Evolutionary conservation across 1,140 invertebrate genomes (phyloP).

Genomic region (Alviniconcha marisindica): DNA sequence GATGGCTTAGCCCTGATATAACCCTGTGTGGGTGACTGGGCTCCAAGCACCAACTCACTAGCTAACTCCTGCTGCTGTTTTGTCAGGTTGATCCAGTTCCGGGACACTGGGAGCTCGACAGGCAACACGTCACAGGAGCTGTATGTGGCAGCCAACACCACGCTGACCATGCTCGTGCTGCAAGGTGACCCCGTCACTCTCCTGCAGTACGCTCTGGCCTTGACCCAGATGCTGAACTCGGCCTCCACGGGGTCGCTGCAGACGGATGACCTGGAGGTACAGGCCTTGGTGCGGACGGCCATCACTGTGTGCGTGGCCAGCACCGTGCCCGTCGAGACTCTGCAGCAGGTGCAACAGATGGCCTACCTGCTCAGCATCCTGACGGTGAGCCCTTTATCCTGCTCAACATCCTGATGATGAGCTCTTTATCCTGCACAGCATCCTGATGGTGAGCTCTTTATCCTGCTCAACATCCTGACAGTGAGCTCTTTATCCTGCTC

Average conservation of each 20-base stretch:
- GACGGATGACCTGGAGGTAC: conserved; percentile 20
- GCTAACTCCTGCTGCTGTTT: background rate
- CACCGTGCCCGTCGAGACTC: conserved; percentile 47
- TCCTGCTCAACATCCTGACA: too few species aligned
- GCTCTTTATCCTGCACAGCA: too few species aligned
- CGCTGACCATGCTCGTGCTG: conserved; percentile 51
- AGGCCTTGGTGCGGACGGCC: conserved; percentile 57
- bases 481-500: too few species aligned
- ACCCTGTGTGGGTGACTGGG: too few species aligned
- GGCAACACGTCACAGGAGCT: conserved; percentile 53
- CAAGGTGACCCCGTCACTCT: conserved; percentile 59
- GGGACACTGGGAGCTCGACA: background rate
- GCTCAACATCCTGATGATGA: too few species aligned
- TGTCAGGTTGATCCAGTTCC: conserved; percentile 29
- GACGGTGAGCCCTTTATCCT: too few species aligned
- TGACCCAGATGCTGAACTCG: conserved; percentile 61
- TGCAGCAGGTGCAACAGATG: conserved; percentile 57
- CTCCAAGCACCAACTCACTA: too few species aligned
- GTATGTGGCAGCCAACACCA: conserved; percentile 41
- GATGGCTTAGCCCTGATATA: too few species aligned
- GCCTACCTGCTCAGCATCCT: conserved; percentile 58
- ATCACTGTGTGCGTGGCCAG: conserved; percentile 51
- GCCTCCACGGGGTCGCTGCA: conserved; percentile 50
- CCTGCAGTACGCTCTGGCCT: conserved; percentile 62
- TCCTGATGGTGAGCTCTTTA: too few species aligned